Conservation (phyloP, 2,888 invertebrate genomes). For the Conchocele bisecta region DNA sequence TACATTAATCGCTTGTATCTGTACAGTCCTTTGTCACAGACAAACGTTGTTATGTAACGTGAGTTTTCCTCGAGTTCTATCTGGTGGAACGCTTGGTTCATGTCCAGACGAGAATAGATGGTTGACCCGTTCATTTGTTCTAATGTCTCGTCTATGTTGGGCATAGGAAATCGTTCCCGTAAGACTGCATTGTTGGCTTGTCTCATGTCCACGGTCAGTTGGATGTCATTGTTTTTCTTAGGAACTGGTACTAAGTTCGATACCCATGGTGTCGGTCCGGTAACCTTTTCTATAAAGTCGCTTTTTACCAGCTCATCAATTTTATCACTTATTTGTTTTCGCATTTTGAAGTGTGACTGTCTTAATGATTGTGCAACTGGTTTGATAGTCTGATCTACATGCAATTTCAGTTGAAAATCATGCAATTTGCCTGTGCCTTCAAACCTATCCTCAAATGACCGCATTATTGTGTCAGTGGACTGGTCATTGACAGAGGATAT, state of each 20-base stretch:
- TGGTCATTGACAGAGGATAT: not conserved
- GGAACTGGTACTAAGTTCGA: no score
- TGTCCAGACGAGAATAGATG: slow-evolving; percentile 2
- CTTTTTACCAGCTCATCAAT: no score
- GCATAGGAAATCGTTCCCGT: slow-evolving; percentile 36
- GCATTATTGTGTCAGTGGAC: not conserved
- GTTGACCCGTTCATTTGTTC: slow-evolving; percentile 16
- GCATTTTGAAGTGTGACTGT: not conserved
- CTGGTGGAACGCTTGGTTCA: slow-evolving; percentile 12
- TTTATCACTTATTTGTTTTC: no score
- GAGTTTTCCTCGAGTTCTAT: not conserved
- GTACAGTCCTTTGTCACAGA: slow-evolving; percentile 15
- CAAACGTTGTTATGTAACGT: slow-evolving; percentile 13
- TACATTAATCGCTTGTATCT: slow-evolving; percentile 10
- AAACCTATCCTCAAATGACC: slow-evolving; percentile 2
- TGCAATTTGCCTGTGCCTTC: not conserved
- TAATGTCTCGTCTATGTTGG: slow-evolving; percentile 32
- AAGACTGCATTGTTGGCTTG: slow-evolving; percentile 48
- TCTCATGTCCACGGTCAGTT: no score
- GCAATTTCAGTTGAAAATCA: not conserved
- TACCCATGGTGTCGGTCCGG: no score
- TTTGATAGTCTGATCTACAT: not conserved
- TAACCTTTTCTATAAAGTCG: no score
- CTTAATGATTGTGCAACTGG: not conserved
- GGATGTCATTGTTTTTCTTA: no score